These are phyloP conservation scores for Lithophane semibrunnea DNA, from an alignment of 2,888 invertebrate genomes.

Conservation along the genomic window DNA sequence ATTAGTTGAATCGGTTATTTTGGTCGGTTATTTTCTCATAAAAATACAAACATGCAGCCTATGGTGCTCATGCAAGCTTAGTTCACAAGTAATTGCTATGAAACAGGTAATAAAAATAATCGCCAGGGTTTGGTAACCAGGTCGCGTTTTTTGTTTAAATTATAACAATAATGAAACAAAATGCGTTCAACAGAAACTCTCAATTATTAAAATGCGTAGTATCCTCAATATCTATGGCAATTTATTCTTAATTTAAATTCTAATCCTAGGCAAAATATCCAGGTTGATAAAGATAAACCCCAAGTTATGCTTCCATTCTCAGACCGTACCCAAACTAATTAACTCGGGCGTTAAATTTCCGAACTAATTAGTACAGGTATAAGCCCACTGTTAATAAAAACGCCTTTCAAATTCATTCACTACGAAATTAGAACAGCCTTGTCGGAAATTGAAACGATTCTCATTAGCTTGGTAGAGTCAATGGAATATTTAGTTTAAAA, in stretches of 20 bases:
- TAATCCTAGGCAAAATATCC: slow-evolving; percentile 41
- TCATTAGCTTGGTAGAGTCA: slow-evolving; percentile 44
- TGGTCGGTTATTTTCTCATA: background rate
- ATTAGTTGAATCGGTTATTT: background rate
- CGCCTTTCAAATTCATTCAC: slow-evolving; percentile 56
- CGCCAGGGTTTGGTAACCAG: slow-evolving; percentile 4
- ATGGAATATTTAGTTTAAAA: slow-evolving; percentile 34
- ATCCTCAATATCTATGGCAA: slow-evolving; percentile 3
- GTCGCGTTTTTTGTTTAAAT: background rate
- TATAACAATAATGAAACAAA: background rate
- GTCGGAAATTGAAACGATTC: slow-evolving; percentile 53
- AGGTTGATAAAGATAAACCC: slow-evolving; percentile 54
- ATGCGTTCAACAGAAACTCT: background rate
- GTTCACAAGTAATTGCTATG: slow-evolving; percentile 28
- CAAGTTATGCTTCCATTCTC: slow-evolving; percentile 52
- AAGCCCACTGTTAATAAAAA: slow-evolving; percentile 58
- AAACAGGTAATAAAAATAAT: slow-evolving; percentile 23
- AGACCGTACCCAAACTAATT: slow-evolving; percentile 57
- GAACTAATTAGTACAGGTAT: slow-evolving; percentile 61
- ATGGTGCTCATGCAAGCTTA: slow-evolving; percentile 8
- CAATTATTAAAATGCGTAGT: background rate
- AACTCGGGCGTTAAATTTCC: slow-evolving; percentile 52
- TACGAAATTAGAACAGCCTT: slow-evolving; percentile 45
- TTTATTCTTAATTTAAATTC: slow-evolving; percentile 46
- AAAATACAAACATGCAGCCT: slow-evolving; percentile 15